Conservation (phyloP, 2,797 vertebrate genomes). For the Smutsia gigantea region DNA sequence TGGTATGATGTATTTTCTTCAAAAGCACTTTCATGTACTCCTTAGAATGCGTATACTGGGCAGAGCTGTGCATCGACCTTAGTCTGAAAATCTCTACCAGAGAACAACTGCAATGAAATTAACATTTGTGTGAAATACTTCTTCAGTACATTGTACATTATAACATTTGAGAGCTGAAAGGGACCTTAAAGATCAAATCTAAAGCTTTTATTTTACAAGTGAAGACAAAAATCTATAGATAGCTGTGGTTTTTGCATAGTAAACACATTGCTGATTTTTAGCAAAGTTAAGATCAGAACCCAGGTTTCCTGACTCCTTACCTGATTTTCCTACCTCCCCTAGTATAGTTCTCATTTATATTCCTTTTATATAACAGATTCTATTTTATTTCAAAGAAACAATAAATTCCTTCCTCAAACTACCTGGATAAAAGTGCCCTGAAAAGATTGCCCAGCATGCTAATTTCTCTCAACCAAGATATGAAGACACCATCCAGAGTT, state of each 20-base stretch:
- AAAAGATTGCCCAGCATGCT: background rate
- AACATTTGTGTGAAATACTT: slow-evolving; percentile 38
- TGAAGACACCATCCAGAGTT: background rate
- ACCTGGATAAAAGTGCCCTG: background rate
- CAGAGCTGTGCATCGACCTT: slow-evolving; percentile 18
- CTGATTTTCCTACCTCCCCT: background rate
- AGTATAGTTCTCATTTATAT: background rate
- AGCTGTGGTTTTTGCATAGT: background rate
- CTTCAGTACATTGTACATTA: background rate
- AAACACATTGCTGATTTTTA: background rate
- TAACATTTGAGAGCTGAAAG: background rate
- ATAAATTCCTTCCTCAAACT: background rate
- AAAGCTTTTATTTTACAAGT: background rate
- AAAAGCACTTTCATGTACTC: slow-evolving; percentile 44
- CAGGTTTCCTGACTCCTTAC: background rate
- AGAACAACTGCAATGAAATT: background rate
- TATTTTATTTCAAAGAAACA: slow-evolving; percentile 39
- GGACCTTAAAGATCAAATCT: slow-evolving; percentile 27
- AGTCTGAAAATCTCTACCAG: background rate
- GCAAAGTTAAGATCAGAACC: background rate
- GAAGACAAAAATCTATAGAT: background rate
- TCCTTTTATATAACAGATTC: background rate
- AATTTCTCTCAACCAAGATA: background rate
- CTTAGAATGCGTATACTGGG: background rate
- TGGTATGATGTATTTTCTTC: slow-evolving; percentile 1